These are phyloP conservation scores for Watsonalla binaria DNA, from an alignment of 2,888 invertebrate genomes.

Conservation along the genomic window DNA sequence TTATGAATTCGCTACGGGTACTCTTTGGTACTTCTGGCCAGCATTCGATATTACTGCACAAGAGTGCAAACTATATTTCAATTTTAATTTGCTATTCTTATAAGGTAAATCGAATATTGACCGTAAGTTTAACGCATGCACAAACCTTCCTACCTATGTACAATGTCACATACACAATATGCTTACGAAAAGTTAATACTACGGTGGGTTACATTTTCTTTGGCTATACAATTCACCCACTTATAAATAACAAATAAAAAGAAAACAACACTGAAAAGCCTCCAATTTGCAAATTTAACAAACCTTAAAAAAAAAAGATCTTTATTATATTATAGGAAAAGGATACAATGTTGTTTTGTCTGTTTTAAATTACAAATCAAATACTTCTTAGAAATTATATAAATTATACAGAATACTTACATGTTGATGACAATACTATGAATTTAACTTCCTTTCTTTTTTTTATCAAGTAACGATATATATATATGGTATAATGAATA, in stretches of 20 bases:
- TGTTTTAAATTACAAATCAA: too few relatives aligned
- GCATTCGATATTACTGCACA: conserved; percentile 16
- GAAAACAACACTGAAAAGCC: neutral
- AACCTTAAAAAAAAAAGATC: neutral
- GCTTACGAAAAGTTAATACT: conserved; percentile 2
- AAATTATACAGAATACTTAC: too few relatives aligned
- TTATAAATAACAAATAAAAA: neutral
- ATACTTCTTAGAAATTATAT: too few relatives aligned
- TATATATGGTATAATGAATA: neutral
- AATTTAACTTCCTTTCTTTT: too few relatives aligned
- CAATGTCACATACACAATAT: conserved; percentile 13
- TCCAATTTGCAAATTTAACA: neutral
- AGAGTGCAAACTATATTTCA: neutral
- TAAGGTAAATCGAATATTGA: conserved; percentile 12
- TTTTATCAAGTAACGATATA: neutral
- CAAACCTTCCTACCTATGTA: conserved; percentile 18
- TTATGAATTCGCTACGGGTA: conserved; percentile 25
- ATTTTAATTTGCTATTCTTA: neutral
- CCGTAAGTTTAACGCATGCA: conserved; percentile 15
- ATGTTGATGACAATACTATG: too few relatives aligned
- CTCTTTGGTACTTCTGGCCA: conserved; percentile 51
- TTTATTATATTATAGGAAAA: neutral
- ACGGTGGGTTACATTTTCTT: conserved; percentile 38
- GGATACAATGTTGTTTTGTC: neutral
- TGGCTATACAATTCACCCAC: conserved; percentile 32